Conservation (phyloP, 1,140 invertebrate genomes). For the Mylabris phalerata region DNA sequence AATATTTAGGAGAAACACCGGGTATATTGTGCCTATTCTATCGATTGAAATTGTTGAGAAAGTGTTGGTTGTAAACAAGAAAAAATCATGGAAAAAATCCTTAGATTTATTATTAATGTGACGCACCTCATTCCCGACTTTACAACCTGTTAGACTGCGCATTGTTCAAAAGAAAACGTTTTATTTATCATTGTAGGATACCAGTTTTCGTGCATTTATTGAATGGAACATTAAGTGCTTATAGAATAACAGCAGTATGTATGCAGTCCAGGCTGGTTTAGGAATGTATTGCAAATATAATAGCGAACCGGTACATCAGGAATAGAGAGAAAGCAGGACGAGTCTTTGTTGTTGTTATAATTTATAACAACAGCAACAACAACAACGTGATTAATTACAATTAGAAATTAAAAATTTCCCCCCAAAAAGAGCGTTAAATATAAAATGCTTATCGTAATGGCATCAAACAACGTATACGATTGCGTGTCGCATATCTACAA, state of each 20-base stretch:
- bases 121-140: slow-evolving; percentile 1
- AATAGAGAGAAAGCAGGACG: slow-evolving; percentile 22
- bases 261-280: slow-evolving; percentile 14
- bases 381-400: no score
- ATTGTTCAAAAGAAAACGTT: slow-evolving; percentile 15
- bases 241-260: slow-evolving; percentile 15
- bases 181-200: slow-evolving; percentile 11
- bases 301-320: slow-evolving; percentile 22
- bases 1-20: no score
- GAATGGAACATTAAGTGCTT: slow-evolving; percentile 31
- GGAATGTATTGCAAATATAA: slow-evolving; percentile 12
- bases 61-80: no score
- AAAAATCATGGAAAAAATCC: no score
- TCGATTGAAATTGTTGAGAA: no score
- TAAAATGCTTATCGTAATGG: no score
- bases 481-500: slow-evolving; percentile 27
- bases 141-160: slow-evolving; percentile 11
- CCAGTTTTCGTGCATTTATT: slow-evolving; percentile 33
- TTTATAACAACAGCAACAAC: slow-evolving; percentile 13
- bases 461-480: neutral
- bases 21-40: no score
- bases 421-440: neutral
- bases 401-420: neutral
- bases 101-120: no score
- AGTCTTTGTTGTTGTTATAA: slow-evolving; percentile 9